Evolutionary conservation across 2,113 vertebrate species (phyloP).

Genomic region (Caracal caracal): DNA sequence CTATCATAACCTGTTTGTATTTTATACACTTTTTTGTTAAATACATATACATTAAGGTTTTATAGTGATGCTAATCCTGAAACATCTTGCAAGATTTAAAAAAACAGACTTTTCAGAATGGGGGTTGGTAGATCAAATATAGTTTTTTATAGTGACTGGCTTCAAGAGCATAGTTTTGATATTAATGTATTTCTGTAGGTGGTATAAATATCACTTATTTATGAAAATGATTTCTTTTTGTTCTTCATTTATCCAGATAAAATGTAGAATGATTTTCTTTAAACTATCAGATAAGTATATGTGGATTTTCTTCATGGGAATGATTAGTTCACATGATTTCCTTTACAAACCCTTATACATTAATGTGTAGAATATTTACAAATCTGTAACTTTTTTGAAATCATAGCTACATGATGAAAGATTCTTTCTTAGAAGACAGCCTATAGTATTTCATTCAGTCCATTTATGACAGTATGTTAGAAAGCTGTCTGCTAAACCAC

Average conservation of each 20-base stretch:
- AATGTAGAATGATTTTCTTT: conserved; percentile 66
- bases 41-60: background rate
- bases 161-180: conserved; percentile 77
- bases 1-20: background rate
- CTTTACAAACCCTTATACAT: conserved; percentile 70
- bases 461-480: conserved; percentile 81
- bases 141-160: conserved; percentile 70
- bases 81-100: conserved; percentile 75
- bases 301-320: conserved; percentile 69
- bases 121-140: conserved; percentile 79
- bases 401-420: conserved; percentile 75
- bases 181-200: conserved; percentile 74
- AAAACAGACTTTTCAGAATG: conserved; percentile 74
- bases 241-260: conserved; percentile 72
- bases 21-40: background rate
- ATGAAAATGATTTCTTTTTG: conserved; percentile 75
- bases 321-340: conserved; percentile 68
- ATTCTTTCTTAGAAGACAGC: conserved; percentile 70
- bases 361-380: conserved; percentile 74
- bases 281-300: conserved; percentile 80
- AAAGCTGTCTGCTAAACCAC: conserved; percentile 78
- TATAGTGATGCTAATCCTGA: background rate
- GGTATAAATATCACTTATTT: conserved; percentile 75
- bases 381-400: conserved; percentile 81
- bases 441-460: conserved; percentile 80